Evolutionary conservation across 2,113 vertebrate species (phyloP).

Genomic region (Brachyhypopomus occidentalis): DNA sequence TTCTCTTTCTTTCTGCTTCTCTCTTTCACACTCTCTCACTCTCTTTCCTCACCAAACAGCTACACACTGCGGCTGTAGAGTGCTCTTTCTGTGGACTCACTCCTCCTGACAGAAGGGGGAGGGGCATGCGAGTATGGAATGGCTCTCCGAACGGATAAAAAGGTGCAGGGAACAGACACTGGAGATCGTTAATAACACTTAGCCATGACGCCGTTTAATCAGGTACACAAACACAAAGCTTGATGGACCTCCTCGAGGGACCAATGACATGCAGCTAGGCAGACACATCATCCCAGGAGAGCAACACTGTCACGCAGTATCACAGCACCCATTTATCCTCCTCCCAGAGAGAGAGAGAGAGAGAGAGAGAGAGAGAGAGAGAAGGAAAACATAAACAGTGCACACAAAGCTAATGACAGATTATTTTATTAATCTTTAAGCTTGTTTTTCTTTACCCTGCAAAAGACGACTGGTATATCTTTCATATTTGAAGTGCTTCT

Average conservation of each 20-base stretch:
- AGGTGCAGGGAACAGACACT: background rate
- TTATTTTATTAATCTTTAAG: slow-evolving; percentile 27
- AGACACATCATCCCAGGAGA: slow-evolving; percentile 21
- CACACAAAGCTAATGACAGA: background rate
- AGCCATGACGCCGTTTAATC: slow-evolving; percentile 47
- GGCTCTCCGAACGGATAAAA: slow-evolving; percentile 24
- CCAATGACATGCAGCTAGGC: slow-evolving; percentile 31
- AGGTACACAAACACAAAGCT: slow-evolving; percentile 43
- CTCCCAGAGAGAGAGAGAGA: background rate
- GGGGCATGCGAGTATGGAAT: background rate
- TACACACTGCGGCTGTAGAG: too few relatives aligned
- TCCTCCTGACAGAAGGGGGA: too few relatives aligned
- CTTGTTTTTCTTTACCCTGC: slow-evolving; percentile 9
- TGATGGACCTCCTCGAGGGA: slow-evolving; percentile 39
- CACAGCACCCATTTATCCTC: slow-evolving; percentile 33
- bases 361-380: slow-evolving; percentile 8
- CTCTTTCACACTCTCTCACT: background rate
- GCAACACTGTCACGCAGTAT: slow-evolving; percentile 32
- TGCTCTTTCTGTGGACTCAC: too few relatives aligned
- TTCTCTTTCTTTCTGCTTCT: background rate
- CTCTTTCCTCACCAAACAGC: background rate
- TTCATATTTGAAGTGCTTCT: background rate
- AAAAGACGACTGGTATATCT: background rate
- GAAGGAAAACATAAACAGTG: background rate
- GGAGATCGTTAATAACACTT: slow-evolving; percentile 53